Percentiles rank a stretch among this genome's conserved stretches.
Conservation (phyloP, 2,888 invertebrate species). For the Microctonus hyperodae region DNA sequence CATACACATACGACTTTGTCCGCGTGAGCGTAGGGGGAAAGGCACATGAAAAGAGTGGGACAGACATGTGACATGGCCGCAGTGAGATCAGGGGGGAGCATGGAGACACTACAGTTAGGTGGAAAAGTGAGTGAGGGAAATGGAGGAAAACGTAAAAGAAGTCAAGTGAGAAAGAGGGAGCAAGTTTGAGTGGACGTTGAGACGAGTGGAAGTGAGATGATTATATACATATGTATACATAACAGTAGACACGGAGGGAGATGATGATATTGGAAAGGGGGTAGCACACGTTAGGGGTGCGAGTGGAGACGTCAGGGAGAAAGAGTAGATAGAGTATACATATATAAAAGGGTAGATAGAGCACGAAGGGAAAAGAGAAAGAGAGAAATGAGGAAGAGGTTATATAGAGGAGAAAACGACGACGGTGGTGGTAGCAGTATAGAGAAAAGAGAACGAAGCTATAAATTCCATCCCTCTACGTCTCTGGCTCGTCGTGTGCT, state of each 20-base stretch:
- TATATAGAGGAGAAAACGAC: conserved; percentile 48
- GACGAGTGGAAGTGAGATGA: not conserved
- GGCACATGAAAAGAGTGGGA: conserved; percentile 34
- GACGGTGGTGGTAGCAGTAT: conserved; percentile 61
- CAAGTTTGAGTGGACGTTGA: conserved; percentile 25
- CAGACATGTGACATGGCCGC: conserved; percentile 35
- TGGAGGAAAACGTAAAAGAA: conserved; percentile 13
- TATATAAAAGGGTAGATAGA: conserved; percentile 41
- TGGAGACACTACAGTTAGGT: conserved; percentile 18
- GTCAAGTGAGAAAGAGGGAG: conserved; percentile 24
- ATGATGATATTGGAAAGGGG: conserved; percentile 27
- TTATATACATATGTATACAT: too few relatives aligned
- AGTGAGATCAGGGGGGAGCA: conserved; percentile 34
- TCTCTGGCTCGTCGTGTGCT: conserved; percentile 58
- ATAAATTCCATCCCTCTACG: conserved; percentile 62
- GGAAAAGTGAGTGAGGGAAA: conserved; percentile 7
- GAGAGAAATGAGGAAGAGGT: conserved; percentile 39
- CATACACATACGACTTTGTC: conserved; percentile 50
- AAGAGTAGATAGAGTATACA: conserved; percentile 22
- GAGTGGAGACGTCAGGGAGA: conserved; percentile 40
- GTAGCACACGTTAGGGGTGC: conserved; percentile 30
- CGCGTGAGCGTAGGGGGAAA: conserved; percentile 18
- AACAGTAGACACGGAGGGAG: not conserved
- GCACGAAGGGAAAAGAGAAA: conserved; percentile 32
- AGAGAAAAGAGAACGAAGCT: conserved; percentile 61